Percentiles rank a stretch among this genome's conserved stretches.
Evolutionary conservation across 2,113 vertebrate species (phyloP).

Genomic region (Leptosomus discolor): DNA sequence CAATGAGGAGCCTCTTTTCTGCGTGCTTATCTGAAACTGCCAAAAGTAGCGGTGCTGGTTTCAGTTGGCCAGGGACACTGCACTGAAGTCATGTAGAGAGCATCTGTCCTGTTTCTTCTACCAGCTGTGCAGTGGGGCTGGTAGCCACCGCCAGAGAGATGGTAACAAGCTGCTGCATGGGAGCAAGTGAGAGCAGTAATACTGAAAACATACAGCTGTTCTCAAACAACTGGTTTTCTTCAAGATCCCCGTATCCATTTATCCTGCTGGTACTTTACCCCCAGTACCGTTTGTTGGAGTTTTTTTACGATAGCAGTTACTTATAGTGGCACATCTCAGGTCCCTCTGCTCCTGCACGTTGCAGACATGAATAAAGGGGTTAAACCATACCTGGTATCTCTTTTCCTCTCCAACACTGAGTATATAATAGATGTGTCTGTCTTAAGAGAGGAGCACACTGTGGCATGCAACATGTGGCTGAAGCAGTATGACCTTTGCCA

Average conservation of each 20-base stretch:
- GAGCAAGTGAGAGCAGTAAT: neutral
- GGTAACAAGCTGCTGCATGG: neutral
- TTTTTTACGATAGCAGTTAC: neutral
- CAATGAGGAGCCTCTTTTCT: neutral
- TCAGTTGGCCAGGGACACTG: neutral
- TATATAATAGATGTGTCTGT: neutral
- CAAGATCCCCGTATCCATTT: neutral
- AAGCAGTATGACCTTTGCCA: neutral
- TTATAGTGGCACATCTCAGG: neutral
- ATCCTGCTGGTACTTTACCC: neutral
- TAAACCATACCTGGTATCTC: neutral
- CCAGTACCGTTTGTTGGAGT: neutral
- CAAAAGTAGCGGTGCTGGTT: neutral
- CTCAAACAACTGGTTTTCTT: neutral
- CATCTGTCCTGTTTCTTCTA: neutral
- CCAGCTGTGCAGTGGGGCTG: neutral
- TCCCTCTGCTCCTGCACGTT: neutral
- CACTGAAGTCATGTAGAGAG: neutral
- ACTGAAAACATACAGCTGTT: neutral
- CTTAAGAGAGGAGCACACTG: neutral
- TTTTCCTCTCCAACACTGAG: neutral
- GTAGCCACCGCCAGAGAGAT: neutral
- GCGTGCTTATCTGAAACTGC: neutral
- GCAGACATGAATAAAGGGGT: neutral
- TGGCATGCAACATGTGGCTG: neutral